These are phyloP conservation scores for Melieria crassipennis DNA, from an alignment of 2,888 invertebrate genomes.

Conservation along the genomic window DNA sequence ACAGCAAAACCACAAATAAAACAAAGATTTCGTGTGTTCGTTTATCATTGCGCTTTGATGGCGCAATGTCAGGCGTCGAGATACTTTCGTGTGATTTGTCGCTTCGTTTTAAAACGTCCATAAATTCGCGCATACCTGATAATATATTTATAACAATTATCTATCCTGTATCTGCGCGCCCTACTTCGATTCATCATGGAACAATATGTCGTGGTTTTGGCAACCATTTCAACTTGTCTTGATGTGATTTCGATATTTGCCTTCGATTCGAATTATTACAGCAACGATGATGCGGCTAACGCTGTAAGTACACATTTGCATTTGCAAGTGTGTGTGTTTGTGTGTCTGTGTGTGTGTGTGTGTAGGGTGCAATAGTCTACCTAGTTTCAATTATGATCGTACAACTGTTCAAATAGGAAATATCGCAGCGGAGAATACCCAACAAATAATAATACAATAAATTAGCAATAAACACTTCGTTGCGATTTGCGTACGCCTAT, in stretches of 20 bases:
- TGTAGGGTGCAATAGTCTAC: too few species aligned
- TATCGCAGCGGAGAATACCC: background rate
- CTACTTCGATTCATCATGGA: too few species aligned
- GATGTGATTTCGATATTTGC: background rate
- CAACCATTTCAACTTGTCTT: background rate
- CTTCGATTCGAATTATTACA: background rate
- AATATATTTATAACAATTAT: slow-evolving; percentile 50
- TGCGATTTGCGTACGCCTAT: too few species aligned
- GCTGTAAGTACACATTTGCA: background rate
- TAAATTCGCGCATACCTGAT: slow-evolving; percentile 52
- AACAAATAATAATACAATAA: background rate
- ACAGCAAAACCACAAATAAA: too few species aligned
- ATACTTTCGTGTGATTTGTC: too few species aligned
- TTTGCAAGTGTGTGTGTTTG: background rate
- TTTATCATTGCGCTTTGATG: too few species aligned
- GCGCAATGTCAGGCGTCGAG: too few species aligned
- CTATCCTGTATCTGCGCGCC: background rate
- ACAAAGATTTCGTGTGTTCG: too few species aligned
- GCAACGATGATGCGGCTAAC: background rate
- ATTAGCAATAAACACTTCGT: slow-evolving; percentile 1
- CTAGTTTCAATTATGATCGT: slow-evolving; percentile 30
- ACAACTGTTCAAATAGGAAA: slow-evolving; percentile 52
- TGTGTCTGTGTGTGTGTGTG: background rate
- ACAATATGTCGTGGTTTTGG: too few species aligned
- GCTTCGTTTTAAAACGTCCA: slow-evolving; percentile 35